Base-by-base conservation (phyloP, 2,888 invertebrate genomes). In the Protophormia terraenovae region DNA sequence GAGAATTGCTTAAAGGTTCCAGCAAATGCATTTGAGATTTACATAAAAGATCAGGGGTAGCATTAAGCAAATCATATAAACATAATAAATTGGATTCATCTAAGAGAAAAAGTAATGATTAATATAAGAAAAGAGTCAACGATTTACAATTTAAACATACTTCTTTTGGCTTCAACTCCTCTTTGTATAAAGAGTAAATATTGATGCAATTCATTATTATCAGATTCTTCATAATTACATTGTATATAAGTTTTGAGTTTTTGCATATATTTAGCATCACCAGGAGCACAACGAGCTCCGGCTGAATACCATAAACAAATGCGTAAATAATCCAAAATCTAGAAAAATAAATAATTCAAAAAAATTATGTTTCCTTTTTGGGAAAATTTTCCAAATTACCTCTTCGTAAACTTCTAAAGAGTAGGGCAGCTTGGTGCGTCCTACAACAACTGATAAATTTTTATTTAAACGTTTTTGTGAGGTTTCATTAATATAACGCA, bases 41-140 rank as follows among this genome's bases (percentile, higher is more conserved):
- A 0, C 95, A 94, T 89, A 97, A 94, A 77, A 94, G 93, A 24
- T 95, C 94, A 0, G 97, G 96, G 10, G 96, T 95, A 83, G 96
- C 96, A 50, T 97, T 97, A n/a, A 97, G 94, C 24, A 97, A 94
- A 93, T 98, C 98, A 87, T 97, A 93, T 89, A 98, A 94, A 88
- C 96, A 97, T 76, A 95, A 95, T 71, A 98, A 91, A 87, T 91
- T 91, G 0, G 90, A 89, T 71, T 93, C 92, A 84, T 89, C 92
- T 92, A 27, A 66, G 83, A 38, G 27, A 47, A 12, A 78, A 22
- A 50, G 24, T 67, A 55, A 55, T 0, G 12, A 14, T 64, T 35
- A 38, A 7, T 32, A 41, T 16, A 8, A 32, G 29, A 50, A 10
- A 50, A 71, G 5, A 27, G 10, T 16, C 7, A 41, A 32, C 6